Evolutionary conservation across 2,797 vertebrate species (phyloP), one percentile per base, ranked within the genome.

Genomic region (Labeo calbasu): DNA sequence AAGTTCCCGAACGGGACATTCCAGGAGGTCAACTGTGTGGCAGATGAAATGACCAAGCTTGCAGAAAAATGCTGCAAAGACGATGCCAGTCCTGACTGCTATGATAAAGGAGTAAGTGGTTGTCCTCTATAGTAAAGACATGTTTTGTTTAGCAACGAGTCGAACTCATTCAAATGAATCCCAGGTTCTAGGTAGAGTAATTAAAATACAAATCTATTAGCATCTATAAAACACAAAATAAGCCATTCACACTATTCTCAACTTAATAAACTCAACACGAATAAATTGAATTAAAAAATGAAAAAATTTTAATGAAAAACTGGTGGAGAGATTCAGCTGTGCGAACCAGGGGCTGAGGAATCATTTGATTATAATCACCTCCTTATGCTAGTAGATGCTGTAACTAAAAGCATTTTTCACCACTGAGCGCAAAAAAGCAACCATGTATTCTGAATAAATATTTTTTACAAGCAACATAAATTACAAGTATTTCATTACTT

Each of bases 1-100:
- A 96, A 95, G 66, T 96, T 94, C 77, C 92, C 93, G 63, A 93
- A 93, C 0, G 93, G 92, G 70, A 94, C 94, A 0, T 95, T 96
- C n/a, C 91, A 95, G 75, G 92, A 96, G 90, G 88, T 96, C 81
- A 59, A 15, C 11, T 91, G 89, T 76, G 91, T 96, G 0, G 92
- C 93, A 57, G 87, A 11, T 0, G 94, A 95, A 53, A 93, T 96
- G 0, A 90, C 94, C 53, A 86, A 92, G 10, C 84, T 96, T 75
- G 94, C 93, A 0, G 93, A 94, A 81, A 91, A 88, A 11, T 96
- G 95, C 88, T 96, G 96, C 2, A 59, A 77, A 0, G 85, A 92
- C 0, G 92, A 90, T 0, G 93, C 92, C 0, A 87, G 89, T 28
- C 90, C 92, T 1, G 89, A 89, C 84, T 96, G 95, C 90, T 96